phyloP scores from a whole-genome alignment of 2,113 vertebrate species.

The Struthio camelus region DNA sequence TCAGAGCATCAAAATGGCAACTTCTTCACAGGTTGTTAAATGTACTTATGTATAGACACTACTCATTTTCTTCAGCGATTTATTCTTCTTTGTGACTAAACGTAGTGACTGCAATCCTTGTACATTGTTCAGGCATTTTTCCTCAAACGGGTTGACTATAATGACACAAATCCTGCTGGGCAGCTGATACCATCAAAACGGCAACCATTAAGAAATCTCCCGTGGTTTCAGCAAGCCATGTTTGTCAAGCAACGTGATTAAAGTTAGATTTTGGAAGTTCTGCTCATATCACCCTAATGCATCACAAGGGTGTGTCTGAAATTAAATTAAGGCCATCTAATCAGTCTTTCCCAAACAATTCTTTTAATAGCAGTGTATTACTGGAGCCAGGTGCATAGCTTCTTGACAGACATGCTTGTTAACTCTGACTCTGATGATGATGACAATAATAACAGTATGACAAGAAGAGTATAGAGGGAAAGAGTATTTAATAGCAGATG shows the following conservation, averaged over 20 bases:
- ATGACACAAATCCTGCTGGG: not conserved
- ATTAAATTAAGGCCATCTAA: conserved; percentile 26
- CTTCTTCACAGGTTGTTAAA: not conserved
- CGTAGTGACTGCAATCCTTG: not conserved
- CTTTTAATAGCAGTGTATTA: not conserved
- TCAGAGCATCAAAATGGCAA: not conserved
- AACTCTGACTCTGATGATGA: not conserved
- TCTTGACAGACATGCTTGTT: conserved; percentile 2
- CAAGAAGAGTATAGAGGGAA: conserved; percentile 26
- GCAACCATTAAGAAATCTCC: not conserved
- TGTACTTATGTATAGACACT: not conserved
- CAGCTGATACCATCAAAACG: conserved; percentile 3
- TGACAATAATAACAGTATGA: not conserved
- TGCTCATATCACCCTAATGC: not conserved
- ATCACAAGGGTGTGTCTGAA: conserved; percentile 27
- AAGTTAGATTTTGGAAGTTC: conserved; percentile 32
- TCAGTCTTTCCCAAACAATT: conserved; percentile 48
- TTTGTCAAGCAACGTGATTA: conserved; percentile 14
- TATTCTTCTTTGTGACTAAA: not conserved
- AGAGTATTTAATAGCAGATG: conserved; percentile 15
- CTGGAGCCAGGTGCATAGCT: not conserved
- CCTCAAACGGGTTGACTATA: not conserved
- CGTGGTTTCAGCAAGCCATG: not conserved
- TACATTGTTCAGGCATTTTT: not conserved
- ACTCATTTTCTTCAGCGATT: not conserved